A percentile compares a stretch with the other conserved stretches of the same genome.
Conservation (phyloP, 2,888 invertebrate genomes). For the Isoperla grammatica region DNA sequence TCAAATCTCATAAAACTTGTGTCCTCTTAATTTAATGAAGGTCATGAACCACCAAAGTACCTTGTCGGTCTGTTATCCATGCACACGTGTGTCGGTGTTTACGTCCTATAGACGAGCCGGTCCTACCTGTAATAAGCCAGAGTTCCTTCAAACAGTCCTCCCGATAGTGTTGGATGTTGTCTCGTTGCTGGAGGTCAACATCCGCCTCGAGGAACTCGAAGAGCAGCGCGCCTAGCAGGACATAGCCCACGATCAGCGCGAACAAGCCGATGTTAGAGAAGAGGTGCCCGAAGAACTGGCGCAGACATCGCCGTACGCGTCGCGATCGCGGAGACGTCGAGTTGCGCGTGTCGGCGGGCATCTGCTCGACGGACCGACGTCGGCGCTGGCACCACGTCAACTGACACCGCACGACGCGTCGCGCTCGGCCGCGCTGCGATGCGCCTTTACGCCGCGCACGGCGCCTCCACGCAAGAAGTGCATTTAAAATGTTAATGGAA, state of each 20-base stretch:
- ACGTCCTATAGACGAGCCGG: too few relatives aligned
- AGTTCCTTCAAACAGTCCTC: constrained; percentile 66
- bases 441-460: not conserved
- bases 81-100: too few relatives aligned
- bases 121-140: constrained; percentile 73
- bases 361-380: constrained; percentile 16
- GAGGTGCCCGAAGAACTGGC: constrained; percentile 50
- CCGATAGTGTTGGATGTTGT: constrained; percentile 56
- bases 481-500: too few relatives aligned
- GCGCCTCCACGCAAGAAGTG: not conserved
- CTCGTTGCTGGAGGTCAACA: constrained; percentile 58
- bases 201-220: constrained; percentile 70
- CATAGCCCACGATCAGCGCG: constrained; percentile 65
- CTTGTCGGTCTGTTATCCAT: too few relatives aligned
- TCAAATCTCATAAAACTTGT: too few relatives aligned
- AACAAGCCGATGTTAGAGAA: constrained; percentile 66
- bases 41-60: too few relatives aligned
- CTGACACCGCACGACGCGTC: constrained; percentile 1
- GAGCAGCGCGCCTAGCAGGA: constrained; percentile 66
- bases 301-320: constrained; percentile 38
- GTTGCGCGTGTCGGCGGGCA: constrained; percentile 14
- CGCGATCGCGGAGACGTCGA: constrained; percentile 14
- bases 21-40: too few relatives aligned
- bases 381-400: constrained; percentile 21
- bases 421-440: not conserved